A percentile compares a stretch with the other conserved stretches of the same genome.
phyloP scores from a whole-genome alignment of 2,797 vertebrate species.

The Paramormyrops hopkinsi region DNA sequence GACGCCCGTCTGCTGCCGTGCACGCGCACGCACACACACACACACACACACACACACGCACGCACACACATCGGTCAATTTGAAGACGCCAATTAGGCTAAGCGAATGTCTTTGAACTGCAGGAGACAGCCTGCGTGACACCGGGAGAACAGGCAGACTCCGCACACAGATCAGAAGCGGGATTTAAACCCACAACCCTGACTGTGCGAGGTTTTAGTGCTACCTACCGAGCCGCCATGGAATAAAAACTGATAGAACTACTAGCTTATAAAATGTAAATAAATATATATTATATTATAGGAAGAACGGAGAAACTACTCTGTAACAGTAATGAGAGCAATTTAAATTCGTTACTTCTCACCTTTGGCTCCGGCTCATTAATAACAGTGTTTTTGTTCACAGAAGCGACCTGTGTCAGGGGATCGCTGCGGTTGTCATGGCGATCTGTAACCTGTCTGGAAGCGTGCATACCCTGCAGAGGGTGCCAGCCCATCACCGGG shows the following conservation, averaged over 20 bases:
- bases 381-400: conserved; percentile 4
- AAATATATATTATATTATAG: neutral
- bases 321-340: neutral
- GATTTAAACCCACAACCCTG: neutral
- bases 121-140: neutral
- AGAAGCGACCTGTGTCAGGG: neutral
- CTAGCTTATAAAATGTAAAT: neutral
- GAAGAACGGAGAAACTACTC: neutral
- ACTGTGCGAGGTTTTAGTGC: neutral
- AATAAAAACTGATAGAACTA: neutral
- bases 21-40: neutral
- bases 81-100: neutral
- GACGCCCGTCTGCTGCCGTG: neutral
- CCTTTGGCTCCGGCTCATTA: neutral
- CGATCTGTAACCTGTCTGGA: neutral
- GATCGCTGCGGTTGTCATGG: neutral
- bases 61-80: neutral
- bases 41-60: neutral
- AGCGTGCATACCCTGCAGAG: neutral
- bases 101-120: neutral
- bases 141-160: neutral
- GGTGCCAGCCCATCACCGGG: neutral
- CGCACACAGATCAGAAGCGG: neutral
- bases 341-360: conserved; percentile 1
- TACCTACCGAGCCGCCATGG: neutral